phyloP scores from a whole-genome alignment of 2,113 vertebrate species.

The Pluvianellus socialis region DNA sequence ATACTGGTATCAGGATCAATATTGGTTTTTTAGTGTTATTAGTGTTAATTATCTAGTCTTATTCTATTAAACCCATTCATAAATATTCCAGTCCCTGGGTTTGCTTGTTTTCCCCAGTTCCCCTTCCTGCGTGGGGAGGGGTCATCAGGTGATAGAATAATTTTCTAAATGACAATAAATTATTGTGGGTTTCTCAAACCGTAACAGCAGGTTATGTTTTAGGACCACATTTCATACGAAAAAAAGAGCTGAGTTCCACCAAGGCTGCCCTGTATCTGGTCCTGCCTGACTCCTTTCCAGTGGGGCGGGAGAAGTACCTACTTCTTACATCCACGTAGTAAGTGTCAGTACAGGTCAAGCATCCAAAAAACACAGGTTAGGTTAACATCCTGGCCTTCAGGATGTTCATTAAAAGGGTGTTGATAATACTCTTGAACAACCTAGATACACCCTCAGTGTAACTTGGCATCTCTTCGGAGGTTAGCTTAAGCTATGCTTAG shows the following conservation, averaged over 20 bases:
- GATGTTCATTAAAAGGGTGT: background rate
- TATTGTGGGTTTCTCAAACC: too few species aligned
- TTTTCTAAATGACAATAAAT: too few species aligned
- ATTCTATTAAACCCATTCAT: too few species aligned
- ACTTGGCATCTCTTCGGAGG: background rate
- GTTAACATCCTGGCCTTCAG: background rate
- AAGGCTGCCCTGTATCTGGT: background rate
- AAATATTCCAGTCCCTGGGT: too few species aligned
- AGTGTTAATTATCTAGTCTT: too few species aligned
- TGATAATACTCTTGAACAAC: background rate
- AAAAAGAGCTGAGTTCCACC: background rate
- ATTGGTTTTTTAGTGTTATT: too few species aligned
- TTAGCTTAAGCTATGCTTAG: background rate
- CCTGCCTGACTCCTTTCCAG: background rate
- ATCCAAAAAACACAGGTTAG: background rate
- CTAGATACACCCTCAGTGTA: accelerated
- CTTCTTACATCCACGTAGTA: background rate
- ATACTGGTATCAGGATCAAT: too few species aligned
- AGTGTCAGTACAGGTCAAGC: background rate
- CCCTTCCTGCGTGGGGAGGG: too few species aligned
- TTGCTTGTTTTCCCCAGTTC: too few species aligned
- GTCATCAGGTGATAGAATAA: too few species aligned
- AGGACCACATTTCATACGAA: background rate
- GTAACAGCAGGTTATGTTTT: background rate
- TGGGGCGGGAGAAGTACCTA: accelerated